Conservation (phyloP, 1,140 invertebrate species). For the Chironomus tepperi region DNA sequence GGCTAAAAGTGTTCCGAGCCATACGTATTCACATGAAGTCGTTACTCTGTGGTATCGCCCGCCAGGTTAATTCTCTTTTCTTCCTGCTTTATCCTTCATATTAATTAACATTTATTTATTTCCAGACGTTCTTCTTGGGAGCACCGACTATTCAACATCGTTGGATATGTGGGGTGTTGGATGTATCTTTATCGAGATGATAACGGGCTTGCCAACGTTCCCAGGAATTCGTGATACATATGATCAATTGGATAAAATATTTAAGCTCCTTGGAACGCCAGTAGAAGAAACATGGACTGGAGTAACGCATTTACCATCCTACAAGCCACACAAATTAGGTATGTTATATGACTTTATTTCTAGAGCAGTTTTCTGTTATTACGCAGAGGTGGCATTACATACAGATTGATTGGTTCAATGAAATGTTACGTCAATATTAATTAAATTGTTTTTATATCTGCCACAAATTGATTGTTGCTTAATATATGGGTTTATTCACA, state of each 20-base stretch:
- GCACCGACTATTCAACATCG: conserved; percentile 90
- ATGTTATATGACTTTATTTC: conserved; percentile 26
- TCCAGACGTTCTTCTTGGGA: conserved; percentile 87
- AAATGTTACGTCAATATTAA: too few species aligned
- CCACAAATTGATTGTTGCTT: too few species aligned
- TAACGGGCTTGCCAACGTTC: conserved; percentile 91
- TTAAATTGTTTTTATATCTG: too few species aligned
- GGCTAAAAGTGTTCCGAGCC: conserved; percentile 93
- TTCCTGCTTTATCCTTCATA: too few species aligned
- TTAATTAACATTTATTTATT: too few species aligned
- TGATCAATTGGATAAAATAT: conserved; percentile 96
- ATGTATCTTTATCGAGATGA: conserved; percentile 97
- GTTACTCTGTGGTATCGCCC: conserved; percentile 91
- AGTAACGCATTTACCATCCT: conserved; percentile 75
- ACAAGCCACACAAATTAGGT: conserved; percentile 69
- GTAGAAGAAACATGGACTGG: conserved; percentile 85
- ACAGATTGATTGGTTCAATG: too few species aligned
- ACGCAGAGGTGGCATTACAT: too few species aligned
- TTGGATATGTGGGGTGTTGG: conserved; percentile 97
- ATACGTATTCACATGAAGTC: conserved; percentile 95
- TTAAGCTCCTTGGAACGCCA: conserved; percentile 87
- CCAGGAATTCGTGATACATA: conserved; percentile 90
- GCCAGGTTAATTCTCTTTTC: conserved; percentile 47
- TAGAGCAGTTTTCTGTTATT: too few species aligned
- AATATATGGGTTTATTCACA: too few species aligned